phyloP scores from a whole-genome alignment of 2,113 vertebrate species.

The Monopterus albus region DNA sequence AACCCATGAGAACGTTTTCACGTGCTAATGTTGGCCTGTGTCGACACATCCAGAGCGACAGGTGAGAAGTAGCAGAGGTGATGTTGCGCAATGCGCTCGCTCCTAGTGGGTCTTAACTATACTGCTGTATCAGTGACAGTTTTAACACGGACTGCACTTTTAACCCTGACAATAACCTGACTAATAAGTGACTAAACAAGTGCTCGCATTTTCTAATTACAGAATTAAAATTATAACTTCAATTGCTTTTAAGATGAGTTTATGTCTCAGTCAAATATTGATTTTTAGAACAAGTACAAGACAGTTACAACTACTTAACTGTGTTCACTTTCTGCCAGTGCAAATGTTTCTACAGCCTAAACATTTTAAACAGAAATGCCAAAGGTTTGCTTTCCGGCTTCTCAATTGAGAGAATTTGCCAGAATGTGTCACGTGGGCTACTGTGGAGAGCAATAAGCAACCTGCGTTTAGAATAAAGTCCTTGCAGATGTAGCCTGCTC shows the following conservation, averaged over 20 bases:
- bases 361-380: not conserved
- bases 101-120: too few relatives aligned
- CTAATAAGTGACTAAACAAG: not conserved
- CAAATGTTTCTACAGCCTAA: not conserved
- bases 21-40: too few relatives aligned
- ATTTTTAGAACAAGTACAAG: not conserved
- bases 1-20: too few relatives aligned
- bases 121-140: not conserved
- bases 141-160: not conserved
- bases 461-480: slow-evolving; percentile 16
- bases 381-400: not conserved
- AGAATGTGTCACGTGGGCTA: too few relatives aligned
- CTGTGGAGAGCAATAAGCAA: not conserved
- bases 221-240: not conserved
- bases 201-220: not conserved
- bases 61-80: too few relatives aligned
- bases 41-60: too few relatives aligned
- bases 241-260: not conserved
- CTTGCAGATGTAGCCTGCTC: not conserved
- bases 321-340: not conserved
- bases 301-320: not conserved
- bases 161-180: not conserved
- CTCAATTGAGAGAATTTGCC: not conserved
- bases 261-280: not conserved
- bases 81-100: too few relatives aligned